Evolutionary conservation across 2,797 vertebrate species (phyloP).

Genomic region (Taeniopygia guttata): DNA sequence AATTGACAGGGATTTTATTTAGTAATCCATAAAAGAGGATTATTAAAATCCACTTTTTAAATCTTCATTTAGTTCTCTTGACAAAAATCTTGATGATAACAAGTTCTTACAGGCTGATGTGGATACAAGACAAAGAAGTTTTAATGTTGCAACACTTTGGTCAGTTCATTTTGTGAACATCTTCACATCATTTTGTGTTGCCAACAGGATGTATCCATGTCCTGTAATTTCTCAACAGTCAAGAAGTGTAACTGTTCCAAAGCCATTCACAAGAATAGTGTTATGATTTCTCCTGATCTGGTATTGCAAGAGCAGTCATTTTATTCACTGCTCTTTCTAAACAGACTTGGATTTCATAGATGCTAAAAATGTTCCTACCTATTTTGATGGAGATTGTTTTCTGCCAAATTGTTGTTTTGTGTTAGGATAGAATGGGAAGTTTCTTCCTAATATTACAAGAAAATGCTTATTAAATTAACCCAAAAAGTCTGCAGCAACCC

Average conservation of each 20-base stretch:
- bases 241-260: background rate
- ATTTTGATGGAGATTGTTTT: background rate
- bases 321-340: background rate
- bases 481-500: background rate
- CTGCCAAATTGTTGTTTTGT: background rate
- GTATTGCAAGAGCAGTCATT: background rate
- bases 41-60: background rate
- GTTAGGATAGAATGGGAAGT: background rate
- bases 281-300: background rate
- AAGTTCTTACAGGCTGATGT: background rate
- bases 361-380: background rate
- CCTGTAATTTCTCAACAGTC: background rate
- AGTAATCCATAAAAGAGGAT: background rate
- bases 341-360: background rate
- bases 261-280: background rate
- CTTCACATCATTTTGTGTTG: background rate
- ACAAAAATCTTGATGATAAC: background rate
- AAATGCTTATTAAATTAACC: background rate
- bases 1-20: background rate
- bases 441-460: background rate
- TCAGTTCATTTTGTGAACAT: background rate
- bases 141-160: background rate
- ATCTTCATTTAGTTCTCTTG: background rate
- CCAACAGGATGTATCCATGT: background rate
- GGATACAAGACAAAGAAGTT: background rate